A percentile compares a stretch with the other conserved stretches of the same genome.
Evolutionary conservation across 2,113 vertebrate genomes (phyloP).

Genomic region (Triplophysa siluroides): DNA sequence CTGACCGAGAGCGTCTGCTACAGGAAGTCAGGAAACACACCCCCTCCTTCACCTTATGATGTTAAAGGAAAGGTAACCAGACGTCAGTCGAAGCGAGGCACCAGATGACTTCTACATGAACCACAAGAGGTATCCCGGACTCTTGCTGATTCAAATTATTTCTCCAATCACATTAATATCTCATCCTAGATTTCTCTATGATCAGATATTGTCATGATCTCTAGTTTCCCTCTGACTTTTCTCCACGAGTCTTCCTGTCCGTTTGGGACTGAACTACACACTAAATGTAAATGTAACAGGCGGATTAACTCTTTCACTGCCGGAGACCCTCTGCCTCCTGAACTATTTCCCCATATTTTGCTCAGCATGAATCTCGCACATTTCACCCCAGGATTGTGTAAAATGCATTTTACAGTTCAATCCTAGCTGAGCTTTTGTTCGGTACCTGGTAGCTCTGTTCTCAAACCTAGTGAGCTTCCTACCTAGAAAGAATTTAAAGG

Average conservation of each 20-base stretch:
- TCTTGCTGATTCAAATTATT: not conserved
- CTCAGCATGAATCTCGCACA: slow-evolving; percentile 21
- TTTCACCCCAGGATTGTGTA: not conserved
- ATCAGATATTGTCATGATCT: not conserved
- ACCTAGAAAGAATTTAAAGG: not conserved
- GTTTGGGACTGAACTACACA: not conserved
- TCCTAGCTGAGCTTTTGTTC: not conserved
- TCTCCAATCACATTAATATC: not conserved
- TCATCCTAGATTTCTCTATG: not conserved
- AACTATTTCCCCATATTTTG: slow-evolving; percentile 12
- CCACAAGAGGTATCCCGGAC: not conserved
- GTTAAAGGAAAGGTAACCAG: not conserved
- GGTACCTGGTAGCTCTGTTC: not conserved
- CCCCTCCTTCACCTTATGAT: slow-evolving; percentile 86
- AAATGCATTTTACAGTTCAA: not conserved
- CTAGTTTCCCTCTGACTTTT: not conserved
- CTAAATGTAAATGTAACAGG: not conserved
- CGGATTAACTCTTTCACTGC: slow-evolving; percentile 58
- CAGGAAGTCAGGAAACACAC: slow-evolving; percentile 88
- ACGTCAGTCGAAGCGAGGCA: not conserved
- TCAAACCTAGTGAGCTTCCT: not conserved
- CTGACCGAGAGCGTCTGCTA: slow-evolving; percentile 84
- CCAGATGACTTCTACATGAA: not conserved
- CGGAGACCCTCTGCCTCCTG: slow-evolving; percentile 49
- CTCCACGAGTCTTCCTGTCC: slow-evolving; percentile 15